Evolutionary conservation across 2,797 vertebrate genomes (phyloP).

Genomic region (Malacoctenus gilli): DNA sequence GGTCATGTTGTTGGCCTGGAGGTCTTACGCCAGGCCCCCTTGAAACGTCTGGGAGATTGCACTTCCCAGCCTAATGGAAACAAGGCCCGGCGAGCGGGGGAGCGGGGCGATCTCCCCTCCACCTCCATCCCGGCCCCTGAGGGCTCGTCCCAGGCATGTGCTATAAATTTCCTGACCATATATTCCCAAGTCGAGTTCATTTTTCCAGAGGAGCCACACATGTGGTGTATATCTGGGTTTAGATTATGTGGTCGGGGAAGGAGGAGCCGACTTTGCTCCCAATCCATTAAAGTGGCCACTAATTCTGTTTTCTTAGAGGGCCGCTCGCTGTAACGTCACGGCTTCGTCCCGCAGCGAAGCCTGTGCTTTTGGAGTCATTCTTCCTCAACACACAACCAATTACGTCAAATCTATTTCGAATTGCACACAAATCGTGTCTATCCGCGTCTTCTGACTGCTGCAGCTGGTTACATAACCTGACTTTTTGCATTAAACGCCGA

Average conservation of each 20-base stretch:
- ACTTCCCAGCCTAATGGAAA: conserved; percentile 82
- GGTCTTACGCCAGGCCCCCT: conserved; percentile 71
- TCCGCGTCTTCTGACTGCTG: background rate
- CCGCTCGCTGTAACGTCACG: conserved; percentile 39
- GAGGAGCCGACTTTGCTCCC: conserved; percentile 61
- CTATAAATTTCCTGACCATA: conserved; percentile 85
- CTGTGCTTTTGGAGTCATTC: conserved; percentile 29
- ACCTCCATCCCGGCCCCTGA: conserved; percentile 59
- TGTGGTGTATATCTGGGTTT: conserved; percentile 80
- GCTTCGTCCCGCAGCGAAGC: conserved; percentile 29
- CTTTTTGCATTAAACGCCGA: conserved; percentile 5
- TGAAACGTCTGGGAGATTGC: conserved; percentile 74
- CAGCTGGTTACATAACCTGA: conserved; percentile 29
- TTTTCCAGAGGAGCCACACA: conserved; percentile 82
- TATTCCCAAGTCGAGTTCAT: conserved; percentile 81
- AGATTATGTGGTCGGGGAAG: conserved; percentile 67
- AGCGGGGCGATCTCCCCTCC: conserved; percentile 59
- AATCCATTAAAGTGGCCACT: conserved; percentile 71
- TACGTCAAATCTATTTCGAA: conserved; percentile 27
- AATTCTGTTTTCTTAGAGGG: conserved; percentile 72
- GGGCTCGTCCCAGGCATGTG: conserved; percentile 79
- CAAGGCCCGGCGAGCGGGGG: conserved; percentile 66
- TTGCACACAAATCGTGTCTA: conserved; percentile 26
- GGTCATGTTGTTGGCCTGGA: conserved; percentile 68
- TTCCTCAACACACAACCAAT: conserved; percentile 27